These are phyloP conservation scores for Gyps fulvus DNA, from an alignment of 2,113 vertebrate genomes.

Conservation along the genomic window DNA sequence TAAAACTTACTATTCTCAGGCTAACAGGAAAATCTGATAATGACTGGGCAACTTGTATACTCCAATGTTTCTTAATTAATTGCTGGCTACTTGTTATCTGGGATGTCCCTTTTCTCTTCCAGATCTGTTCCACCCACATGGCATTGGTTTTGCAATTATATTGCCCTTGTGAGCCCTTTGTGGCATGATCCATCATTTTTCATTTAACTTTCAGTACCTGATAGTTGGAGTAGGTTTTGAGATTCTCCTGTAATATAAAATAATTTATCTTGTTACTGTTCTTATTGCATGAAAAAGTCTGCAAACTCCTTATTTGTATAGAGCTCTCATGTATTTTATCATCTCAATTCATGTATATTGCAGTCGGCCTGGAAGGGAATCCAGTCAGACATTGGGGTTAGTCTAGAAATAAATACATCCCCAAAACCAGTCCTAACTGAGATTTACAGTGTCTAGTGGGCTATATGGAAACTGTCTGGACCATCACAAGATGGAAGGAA, in stretches of 20 bases:
- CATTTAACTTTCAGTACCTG: background rate
- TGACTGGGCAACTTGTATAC: background rate
- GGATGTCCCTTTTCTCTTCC: background rate
- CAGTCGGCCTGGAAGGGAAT: background rate
- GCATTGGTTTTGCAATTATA: background rate
- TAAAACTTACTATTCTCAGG: background rate
- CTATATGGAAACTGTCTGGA: background rate
- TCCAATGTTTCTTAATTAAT: background rate
- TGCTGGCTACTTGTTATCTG: background rate
- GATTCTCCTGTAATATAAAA: background rate
- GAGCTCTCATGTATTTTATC: accelerated
- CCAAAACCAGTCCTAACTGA: background rate
- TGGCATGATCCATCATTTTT: background rate
- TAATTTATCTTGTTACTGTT: background rate
- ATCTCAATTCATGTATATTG: background rate
- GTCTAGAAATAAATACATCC: background rate
- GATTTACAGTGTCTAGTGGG: background rate
- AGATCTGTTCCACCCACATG: background rate
- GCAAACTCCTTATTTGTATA: background rate
- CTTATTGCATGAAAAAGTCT: background rate
- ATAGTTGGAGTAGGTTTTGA: background rate
- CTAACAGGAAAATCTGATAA: background rate
- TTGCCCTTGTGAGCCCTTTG: background rate
- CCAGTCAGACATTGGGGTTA: background rate
- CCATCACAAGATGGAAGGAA: background rate